A percentile compares a stretch with the other conserved stretches of the same genome.
phyloP scores from a whole-genome alignment of 2,113 vertebrate species.

The Pipa parva region DNA sequence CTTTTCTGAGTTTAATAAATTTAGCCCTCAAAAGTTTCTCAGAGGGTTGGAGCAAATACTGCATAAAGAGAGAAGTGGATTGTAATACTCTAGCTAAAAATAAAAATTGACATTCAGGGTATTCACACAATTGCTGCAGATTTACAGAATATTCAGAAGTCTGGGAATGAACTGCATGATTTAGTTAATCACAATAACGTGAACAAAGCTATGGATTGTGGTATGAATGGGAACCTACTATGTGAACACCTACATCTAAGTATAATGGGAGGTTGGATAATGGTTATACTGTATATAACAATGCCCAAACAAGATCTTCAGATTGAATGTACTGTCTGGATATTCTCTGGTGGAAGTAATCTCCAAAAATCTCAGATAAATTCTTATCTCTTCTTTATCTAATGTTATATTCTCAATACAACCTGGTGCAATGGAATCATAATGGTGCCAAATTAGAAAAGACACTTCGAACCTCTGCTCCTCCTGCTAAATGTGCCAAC shows the following conservation, averaged over 20 bases:
- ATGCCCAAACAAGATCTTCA: too few species aligned
- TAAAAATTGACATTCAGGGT: neutral
- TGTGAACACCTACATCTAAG: neutral
- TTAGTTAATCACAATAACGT: neutral
- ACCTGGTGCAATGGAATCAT: too few species aligned
- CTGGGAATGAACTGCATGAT: neutral
- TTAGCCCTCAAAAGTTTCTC: neutral
- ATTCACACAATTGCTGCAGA: neutral
- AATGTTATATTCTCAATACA: too few species aligned
- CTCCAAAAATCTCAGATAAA: too few species aligned
- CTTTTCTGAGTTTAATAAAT: too few species aligned
- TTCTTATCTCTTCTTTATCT: too few species aligned
- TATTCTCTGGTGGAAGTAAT: too few species aligned
- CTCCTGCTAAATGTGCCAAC: too few species aligned
- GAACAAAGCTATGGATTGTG: neutral
- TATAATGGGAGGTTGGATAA: neutral
- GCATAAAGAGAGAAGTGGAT: constrained; percentile 4
- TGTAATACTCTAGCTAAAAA: neutral
- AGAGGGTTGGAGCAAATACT: neutral
- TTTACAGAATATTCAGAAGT: neutral
- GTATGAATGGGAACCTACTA: neutral
- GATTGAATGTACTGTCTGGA: too few species aligned
- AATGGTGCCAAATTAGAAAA: neutral
- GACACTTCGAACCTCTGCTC: too few species aligned
- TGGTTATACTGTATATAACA: too few species aligned